Base-by-base conservation (phyloP, 2,113 vertebrate genomes). In the Sander lucioperca region DNA sequence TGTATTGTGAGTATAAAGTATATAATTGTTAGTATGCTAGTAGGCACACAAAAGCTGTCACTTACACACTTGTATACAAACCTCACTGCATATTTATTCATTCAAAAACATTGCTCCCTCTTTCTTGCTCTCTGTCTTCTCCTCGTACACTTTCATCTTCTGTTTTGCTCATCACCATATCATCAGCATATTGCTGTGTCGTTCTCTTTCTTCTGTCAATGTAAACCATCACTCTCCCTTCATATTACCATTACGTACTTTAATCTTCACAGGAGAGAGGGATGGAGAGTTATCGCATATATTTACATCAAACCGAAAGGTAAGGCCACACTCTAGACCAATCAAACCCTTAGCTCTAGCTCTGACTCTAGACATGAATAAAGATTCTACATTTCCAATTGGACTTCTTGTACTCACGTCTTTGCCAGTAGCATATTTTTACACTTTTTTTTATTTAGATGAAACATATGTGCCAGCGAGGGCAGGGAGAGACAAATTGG, bases 401-500 rank as follows among this genome's bases (percentile, higher is more conserved):
- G 58, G 53, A 63, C 84, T 90, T 13, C 16, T 71, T 56, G 66
- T 61, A 23, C 62, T 61, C 50, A 51, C 76, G 74, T 82, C 43
- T 67, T 76, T 84, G 79, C 87, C 79, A 61, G 78, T 25, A 82
- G 90, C 65, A 71, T 67, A 4, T 19, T 62, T 88, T 74, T 59
- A 70, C 57, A 10, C 15, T 50, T 87, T 74, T 74, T 30, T 81
- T 54, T 16, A n/a, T 72, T 79, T 71, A 75, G 77, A 89, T 90
- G 68, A 81, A 89, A 88, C 30, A 85, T 80, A 81, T 86, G 71
- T 89, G 80, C 86, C 47, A 66, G 82, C 9, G 56, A 87, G 77
- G 77, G 79, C 78, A 66, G 71, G 25, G 74, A 59, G 81, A 92
- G 91, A 93, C 89, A 94, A 93, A 95, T 91, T 88, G 87, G 76